Evolutionary conservation across 1,140 invertebrate genomes (phyloP).

Genomic region (Drosophila hydei): DNA sequence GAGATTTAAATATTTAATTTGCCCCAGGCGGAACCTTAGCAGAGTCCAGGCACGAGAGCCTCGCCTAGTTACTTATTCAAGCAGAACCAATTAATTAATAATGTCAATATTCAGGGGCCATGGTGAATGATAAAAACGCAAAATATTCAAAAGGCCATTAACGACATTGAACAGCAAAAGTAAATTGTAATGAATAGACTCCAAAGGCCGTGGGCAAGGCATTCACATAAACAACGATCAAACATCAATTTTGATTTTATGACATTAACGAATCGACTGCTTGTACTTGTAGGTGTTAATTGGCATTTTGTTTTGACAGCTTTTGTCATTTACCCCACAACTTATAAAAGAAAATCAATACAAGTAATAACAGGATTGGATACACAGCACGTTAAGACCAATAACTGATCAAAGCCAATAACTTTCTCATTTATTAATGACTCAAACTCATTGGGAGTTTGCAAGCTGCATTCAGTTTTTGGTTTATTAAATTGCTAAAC

Average conservation of each 20-base stretch:
- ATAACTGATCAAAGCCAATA: too few species aligned
- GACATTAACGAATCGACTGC: background rate
- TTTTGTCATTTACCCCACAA: slow-evolving; percentile 2
- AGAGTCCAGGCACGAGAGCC: slow-evolving; percentile 10
- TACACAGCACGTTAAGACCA: too few species aligned
- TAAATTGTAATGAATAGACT: slow-evolving; percentile 14
- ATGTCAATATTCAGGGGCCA: slow-evolving; percentile 64
- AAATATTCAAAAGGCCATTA: slow-evolving; percentile 6
- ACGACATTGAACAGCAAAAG: background rate
- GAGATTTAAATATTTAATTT: slow-evolving; percentile 80
- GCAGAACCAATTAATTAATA: slow-evolving; percentile 78
- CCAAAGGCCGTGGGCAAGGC: background rate
- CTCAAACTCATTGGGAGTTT: too few species aligned
- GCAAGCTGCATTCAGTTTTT: too few species aligned
- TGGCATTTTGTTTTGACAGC: background rate
- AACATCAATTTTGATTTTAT: slow-evolving; percentile 13
- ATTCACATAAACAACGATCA: slow-evolving; percentile 14
- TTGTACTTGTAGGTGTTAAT: slow-evolving; percentile 2
- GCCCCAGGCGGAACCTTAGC: slow-evolving; percentile 47
- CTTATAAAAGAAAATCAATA: background rate
- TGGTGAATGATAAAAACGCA: slow-evolving; percentile 5
- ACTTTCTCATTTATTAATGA: too few species aligned
- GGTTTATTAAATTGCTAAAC: too few species aligned
- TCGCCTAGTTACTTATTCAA: slow-evolving; percentile 49
- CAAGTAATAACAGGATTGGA: too few species aligned